A percentile compares a stretch with the other conserved stretches of the same genome.
Evolutionary conservation across 2,797 vertebrate species (phyloP).

Genomic region (Decapterus maruadsi): DNA sequence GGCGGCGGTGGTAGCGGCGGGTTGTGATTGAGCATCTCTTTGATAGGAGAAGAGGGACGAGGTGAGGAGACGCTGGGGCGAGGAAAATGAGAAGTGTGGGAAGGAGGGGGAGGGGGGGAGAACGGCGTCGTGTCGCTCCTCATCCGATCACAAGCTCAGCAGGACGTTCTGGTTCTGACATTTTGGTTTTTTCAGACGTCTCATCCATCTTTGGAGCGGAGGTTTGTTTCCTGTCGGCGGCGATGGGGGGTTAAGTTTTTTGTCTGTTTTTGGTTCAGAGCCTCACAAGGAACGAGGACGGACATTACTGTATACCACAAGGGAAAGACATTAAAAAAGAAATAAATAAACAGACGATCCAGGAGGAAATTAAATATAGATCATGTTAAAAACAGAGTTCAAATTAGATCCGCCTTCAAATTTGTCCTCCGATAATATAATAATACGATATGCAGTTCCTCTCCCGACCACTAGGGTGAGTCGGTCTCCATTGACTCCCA

Average conservation of each 20-base stretch:
- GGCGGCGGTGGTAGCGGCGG: no score
- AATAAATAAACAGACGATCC: background rate
- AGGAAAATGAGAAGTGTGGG: slow-evolving; percentile 32
- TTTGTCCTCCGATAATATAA: no score
- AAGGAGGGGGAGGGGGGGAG: background rate
- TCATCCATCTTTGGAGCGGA: slow-evolving; percentile 20
- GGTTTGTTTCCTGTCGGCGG: background rate
- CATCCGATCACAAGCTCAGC: slow-evolving; percentile 33
- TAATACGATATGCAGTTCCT: no score
- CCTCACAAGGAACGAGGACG: background rate
- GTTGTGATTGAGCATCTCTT: slow-evolving; percentile 33
- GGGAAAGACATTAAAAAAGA: background rate
- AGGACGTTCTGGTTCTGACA: slow-evolving; percentile 10
- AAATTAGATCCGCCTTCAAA: no score
- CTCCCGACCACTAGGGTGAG: no score
- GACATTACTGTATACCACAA: background rate
- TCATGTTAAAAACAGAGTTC: no score
- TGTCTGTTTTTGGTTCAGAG: no score
- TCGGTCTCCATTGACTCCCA: no score
- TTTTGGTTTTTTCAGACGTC: slow-evolving; percentile 28
- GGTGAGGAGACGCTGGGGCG: background rate
- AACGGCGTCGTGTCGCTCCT: background rate
- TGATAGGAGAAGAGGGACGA: slow-evolving; percentile 34
- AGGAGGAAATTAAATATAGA: background rate
- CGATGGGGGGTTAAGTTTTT: background rate